Evolutionary conservation across 1,140 invertebrate genomes (phyloP).

Genomic region (Pseudomyrmex cubaensis): DNA sequence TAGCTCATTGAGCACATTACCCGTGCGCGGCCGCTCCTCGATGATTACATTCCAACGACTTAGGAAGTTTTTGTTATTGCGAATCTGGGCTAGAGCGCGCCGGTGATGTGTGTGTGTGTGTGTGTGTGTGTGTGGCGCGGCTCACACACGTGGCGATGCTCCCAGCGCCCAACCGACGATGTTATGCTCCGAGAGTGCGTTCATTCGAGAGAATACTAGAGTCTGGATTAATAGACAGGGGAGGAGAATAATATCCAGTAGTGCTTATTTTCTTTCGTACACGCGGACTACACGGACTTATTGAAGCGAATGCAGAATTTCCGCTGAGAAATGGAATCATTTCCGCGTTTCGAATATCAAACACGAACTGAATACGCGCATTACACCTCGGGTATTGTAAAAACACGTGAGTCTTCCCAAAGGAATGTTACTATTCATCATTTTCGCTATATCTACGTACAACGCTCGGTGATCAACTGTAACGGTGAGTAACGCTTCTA

Average conservation of each 20-base stretch:
- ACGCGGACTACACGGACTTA: not conserved
- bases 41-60: slow-evolving; percentile 64
- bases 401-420: not conserved
- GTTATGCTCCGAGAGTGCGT: slow-evolving; percentile 26
- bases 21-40: slow-evolving; percentile 12
- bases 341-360: slow-evolving; percentile 7
- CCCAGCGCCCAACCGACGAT: slow-evolving; percentile 8
- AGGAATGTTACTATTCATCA: not conserved
- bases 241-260: slow-evolving; percentile 42
- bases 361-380: not conserved
- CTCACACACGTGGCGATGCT: not conserved
- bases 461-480: not conserved
- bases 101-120: not conserved
- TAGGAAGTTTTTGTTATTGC: slow-evolving; percentile 61
- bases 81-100: not conserved
- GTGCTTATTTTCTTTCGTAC: slow-evolving; percentile 29
- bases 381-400: not conserved
- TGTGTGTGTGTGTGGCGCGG: not conserved
- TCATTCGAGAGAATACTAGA: slow-evolving; percentile 45
- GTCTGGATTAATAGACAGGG: slow-evolving; percentile 33
- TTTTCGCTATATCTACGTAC: not conserved
- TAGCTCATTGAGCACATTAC: slow-evolving; percentile 67
- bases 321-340: not conserved
- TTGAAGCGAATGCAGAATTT: not conserved
- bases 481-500: not conserved